Percentiles rank a stretch among this genome's conserved stretches.
Evolutionary conservation across 2,113 vertebrate species (phyloP).

Genomic region (Phalacrocorax brasilianus): DNA sequence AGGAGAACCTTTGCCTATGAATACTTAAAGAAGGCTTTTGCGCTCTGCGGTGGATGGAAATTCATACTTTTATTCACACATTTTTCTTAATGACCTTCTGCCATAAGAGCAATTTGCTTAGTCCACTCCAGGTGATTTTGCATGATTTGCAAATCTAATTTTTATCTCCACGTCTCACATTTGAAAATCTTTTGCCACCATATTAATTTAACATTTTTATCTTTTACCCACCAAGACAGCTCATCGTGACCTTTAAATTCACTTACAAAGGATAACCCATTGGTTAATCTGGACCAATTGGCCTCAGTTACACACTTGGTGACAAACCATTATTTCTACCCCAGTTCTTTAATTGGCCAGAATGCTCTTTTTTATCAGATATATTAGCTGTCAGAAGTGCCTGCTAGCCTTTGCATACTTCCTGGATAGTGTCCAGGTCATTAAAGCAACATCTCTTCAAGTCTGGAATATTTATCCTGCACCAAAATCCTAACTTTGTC

Average conservation of each 20-base stretch:
- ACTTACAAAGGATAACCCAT: conserved; percentile 77
- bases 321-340: conserved; percentile 81
- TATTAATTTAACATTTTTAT: conserved; percentile 76
- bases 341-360: conserved; percentile 80
- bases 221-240: conserved; percentile 66
- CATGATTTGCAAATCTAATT: conserved; percentile 74
- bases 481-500: conserved; percentile 63
- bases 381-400: conserved; percentile 79
- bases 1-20: conserved; percentile 28
- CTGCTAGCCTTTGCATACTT: conserved; percentile 76
- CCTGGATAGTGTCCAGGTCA: conserved; percentile 80
- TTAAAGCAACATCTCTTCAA: conserved; percentile 78
- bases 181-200: conserved; percentile 66
- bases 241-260: conserved; percentile 78
- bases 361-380: conserved; percentile 77
- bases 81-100: conserved; percentile 65
- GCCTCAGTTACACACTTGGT: conserved; percentile 75
- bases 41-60: neutral
- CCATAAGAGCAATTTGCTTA: conserved; percentile 65
- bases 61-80: conserved; percentile 48
- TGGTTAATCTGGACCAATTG: conserved; percentile 81
- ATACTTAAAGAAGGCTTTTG: conserved; percentile 12
- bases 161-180: conserved; percentile 62
- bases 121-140: conserved; percentile 69
- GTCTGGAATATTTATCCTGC: conserved; percentile 73